Conservation (phyloP, 23 tunicate species). For the Corella eumyota region DNA sequence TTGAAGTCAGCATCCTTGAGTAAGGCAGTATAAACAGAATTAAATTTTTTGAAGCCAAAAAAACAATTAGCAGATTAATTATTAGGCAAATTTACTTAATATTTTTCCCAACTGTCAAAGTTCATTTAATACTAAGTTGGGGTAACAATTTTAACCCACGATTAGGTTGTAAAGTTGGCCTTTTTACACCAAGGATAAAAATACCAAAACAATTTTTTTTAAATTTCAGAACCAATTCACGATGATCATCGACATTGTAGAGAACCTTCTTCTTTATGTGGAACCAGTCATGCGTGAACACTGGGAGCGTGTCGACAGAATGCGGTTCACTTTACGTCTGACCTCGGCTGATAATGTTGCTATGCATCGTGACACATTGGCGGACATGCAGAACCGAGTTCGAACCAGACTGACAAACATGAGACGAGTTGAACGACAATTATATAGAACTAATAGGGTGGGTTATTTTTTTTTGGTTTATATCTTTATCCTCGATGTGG, state of each 20-base stretch:
- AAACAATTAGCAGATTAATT: no score
- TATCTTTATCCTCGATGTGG: no score
- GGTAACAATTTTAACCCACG: no score
- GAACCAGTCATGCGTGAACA: constrained; percentile 92
- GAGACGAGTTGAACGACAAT: constrained; percentile 70
- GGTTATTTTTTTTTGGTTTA: not conserved
- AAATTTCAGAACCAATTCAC: constrained; percentile 73
- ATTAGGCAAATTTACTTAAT: no score
- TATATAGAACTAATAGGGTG: constrained; percentile 61
- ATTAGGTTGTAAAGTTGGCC: not conserved
- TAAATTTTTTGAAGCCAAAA: no score
- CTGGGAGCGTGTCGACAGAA: constrained; percentile 70
- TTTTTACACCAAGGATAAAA: not conserved
- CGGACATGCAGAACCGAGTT: constrained; percentile 53
- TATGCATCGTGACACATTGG: constrained; percentile 50
- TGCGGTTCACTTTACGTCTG: constrained; percentile 79
- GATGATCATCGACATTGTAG: constrained; percentile 91
- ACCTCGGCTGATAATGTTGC: constrained; percentile 74
- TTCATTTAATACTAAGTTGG: no score
- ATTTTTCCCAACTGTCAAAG: no score
- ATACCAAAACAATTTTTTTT: not conserved
- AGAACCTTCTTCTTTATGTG: constrained; percentile 88
- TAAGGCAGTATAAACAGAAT: no score
- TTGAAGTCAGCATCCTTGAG: no score
- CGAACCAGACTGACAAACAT: constrained; percentile 56